Percentiles rank a stretch among this genome's conserved stretches.
Evolutionary conservation across 2,113 vertebrate genomes (phyloP).

Genomic region (Ranitomeya variabilis): DNA sequence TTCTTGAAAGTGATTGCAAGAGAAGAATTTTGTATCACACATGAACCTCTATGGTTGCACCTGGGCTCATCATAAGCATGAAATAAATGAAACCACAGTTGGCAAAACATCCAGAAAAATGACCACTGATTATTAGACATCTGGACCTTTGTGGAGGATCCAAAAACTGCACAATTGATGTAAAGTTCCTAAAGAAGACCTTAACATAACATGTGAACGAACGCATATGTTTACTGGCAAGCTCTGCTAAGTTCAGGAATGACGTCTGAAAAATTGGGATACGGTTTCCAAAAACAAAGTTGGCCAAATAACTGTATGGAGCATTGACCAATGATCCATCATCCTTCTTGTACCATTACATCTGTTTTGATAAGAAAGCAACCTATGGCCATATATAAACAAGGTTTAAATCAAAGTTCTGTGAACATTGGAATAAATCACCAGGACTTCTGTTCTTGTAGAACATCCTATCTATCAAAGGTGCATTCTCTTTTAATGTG

Average conservation of each 20-base stretch:
- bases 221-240: slow-evolving; percentile 46
- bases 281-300: slow-evolving; percentile 37
- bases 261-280: slow-evolving; percentile 34
- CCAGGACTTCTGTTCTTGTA: slow-evolving; percentile 8
- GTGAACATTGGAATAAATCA: slow-evolving; percentile 48
- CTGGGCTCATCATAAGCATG: background rate
- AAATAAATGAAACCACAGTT: slow-evolving; percentile 19
- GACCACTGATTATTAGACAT: slow-evolving; percentile 34
- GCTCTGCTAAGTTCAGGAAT: slow-evolving; percentile 24
- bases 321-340: slow-evolving; percentile 31
- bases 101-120: slow-evolving; percentile 25
- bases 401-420: slow-evolving; percentile 41
- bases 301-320: slow-evolving; percentile 9
- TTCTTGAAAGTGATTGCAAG: background rate
- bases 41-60: background rate
- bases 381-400: slow-evolving; percentile 21
- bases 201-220: slow-evolving; percentile 24
- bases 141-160: slow-evolving; percentile 6
- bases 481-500: slow-evolving; percentile 48
- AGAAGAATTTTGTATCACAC: background rate
- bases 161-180: slow-evolving; percentile 6
- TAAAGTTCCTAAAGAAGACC: slow-evolving; percentile 22
- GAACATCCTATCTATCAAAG: slow-evolving; percentile 52
- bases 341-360: slow-evolving; percentile 23
- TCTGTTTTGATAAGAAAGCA: slow-evolving; percentile 54